Evolutionary conservation across 2,888 invertebrate genomes (phyloP), one percentile per base, ranked within the genome.

Genomic region (Amblyteles armatorius): DNA sequence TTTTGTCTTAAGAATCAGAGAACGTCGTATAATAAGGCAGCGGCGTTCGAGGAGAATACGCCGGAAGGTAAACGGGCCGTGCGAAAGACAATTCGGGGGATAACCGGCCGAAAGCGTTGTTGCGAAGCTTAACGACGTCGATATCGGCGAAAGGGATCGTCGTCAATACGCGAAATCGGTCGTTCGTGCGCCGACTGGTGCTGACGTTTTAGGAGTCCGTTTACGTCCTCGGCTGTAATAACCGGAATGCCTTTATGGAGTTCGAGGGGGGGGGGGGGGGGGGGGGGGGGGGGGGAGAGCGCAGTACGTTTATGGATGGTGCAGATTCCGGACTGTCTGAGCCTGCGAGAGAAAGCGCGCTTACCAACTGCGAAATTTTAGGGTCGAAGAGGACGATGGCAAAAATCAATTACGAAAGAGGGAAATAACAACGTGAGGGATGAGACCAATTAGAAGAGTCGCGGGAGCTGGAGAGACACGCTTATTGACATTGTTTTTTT

Each of bases 191-290:
- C 19, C 29, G 57, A 36, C 19, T 19, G 16, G 40, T 26, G 68
- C 55, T 72, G 57, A 50, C 72, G 50, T 77, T 72, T 77, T 40
- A 73, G 57, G 55, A 57, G 33, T 57, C 33, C 57, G 57, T 71
- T 52, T 60, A 77, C 72, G 72, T 67, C 77, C 80, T 67, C 67
- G 40, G 67, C 67, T 50, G 76, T 77, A 52, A 80, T 77, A 84
- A 84, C 72, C 50, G 57, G 40, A 76, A 80, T 73, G 19, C 67
- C 67, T 84, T 50, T 77, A 80, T 72, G 65, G 77, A 80, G 36
- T 60, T 68, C 50, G 55, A 29, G 33, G 67, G 68, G 57, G 65
- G 22, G 36, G n/a, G n/a, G 52, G 19, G 48, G 50, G 57, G 40
- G n/a, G n/a, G 33, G 67, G 68, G 57, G 65, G 22, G 36, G n/a